Percentiles rank a stretch among this genome's conserved stretches.
phyloP scores from a whole-genome alignment of 2,797 vertebrate genomes.

The Chiroxiphia lanceolata region DNA sequence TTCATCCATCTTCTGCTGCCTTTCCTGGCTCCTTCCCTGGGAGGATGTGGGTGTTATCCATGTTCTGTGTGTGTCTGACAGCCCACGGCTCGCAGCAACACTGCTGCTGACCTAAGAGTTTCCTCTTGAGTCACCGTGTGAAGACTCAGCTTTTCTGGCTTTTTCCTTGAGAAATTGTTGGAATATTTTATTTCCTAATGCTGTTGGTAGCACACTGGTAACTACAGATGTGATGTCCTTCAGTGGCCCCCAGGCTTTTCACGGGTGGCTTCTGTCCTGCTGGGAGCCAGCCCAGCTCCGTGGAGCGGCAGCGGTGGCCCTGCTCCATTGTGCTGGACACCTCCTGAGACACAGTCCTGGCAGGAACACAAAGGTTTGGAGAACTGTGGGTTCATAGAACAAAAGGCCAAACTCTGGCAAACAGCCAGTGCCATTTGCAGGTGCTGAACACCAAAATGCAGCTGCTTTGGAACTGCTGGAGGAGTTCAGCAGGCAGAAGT shows the following conservation, averaged over 20 bases:
- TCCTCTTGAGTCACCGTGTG: constrained; percentile 17
- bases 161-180: neutral
- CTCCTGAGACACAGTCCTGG: neutral
- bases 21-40: constrained; percentile 8
- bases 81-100: neutral
- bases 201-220: neutral
- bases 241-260: neutral
- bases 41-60: constrained; percentile 50
- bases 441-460: neutral
- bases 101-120: constrained; percentile 38
- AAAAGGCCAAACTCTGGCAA: neutral
- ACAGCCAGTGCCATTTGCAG: neutral
- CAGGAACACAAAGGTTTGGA: no score
- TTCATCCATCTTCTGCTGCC: neutral
- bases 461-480: neutral
- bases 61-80: neutral
- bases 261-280: neutral
- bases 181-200: neutral
- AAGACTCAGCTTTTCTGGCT: constrained; percentile 38
- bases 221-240: neutral
- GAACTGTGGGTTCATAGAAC: neutral
- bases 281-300: neutral
- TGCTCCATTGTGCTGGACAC: rapidly evolving
- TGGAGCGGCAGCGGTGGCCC: neutral
- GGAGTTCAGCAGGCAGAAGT: neutral